Evolutionary conservation across 2,888 invertebrate species (phyloP).

Genomic region (Luffia ferchaultella): DNA sequence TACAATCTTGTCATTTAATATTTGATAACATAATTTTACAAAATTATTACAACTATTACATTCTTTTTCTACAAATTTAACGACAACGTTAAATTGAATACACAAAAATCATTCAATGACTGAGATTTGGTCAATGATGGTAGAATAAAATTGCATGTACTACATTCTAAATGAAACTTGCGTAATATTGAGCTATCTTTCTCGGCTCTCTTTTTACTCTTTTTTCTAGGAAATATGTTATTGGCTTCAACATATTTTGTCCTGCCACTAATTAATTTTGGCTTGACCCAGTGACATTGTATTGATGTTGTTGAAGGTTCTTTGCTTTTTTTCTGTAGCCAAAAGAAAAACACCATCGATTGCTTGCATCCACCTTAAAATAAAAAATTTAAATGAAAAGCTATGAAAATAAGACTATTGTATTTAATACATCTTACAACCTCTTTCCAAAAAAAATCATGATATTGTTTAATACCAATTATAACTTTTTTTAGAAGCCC

Average conservation of each 20-base stretch:
- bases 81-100: background rate
- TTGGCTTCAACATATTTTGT: background rate
- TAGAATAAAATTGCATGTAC: background rate
- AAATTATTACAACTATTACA: background rate
- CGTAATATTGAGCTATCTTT: background rate
- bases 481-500: too few relatives aligned
- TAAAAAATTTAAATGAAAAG: too few relatives aligned
- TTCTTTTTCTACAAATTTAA: background rate
- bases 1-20: too few relatives aligned
- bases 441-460: too few relatives aligned
- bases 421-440: too few relatives aligned
- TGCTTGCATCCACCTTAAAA: conserved; percentile 4
- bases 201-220: background rate
- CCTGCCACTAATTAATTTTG: background rate
- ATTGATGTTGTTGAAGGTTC: conserved; percentile 1
- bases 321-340: background rate
- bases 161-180: background rate
- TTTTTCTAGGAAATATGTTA: background rate
- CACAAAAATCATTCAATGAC: background rate
- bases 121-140: background rate
- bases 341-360: background rate
- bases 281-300: conserved; percentile 1
- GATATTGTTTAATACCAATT: too few relatives aligned
- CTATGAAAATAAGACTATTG: too few relatives aligned
- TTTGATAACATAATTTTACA: too few relatives aligned